phyloP scores from a whole-genome alignment of 2,797 vertebrate genomes.

The Leuciscus waleckii region DNA sequence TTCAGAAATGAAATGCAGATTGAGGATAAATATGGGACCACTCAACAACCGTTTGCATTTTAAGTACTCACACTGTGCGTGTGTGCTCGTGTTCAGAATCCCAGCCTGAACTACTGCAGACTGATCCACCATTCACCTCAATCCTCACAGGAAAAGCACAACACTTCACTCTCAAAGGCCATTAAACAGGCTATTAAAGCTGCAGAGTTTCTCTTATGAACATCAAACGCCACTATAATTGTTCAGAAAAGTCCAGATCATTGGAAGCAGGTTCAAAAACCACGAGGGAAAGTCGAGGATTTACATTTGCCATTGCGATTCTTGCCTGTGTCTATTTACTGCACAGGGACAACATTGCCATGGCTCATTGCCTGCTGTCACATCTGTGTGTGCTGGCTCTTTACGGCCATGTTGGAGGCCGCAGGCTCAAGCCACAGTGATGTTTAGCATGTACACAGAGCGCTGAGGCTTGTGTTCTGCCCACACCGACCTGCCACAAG shows the following conservation, averaged over 20 bases:
- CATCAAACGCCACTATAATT: constrained; percentile 31
- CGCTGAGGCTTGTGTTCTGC: constrained; percentile 25
- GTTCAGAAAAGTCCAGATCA: constrained; percentile 38
- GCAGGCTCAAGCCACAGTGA: constrained; percentile 37
- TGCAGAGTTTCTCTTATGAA: background rate
- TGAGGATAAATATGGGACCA: constrained; percentile 62
- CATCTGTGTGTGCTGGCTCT: constrained; percentile 19
- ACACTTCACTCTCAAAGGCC: background rate
- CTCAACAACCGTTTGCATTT: constrained; percentile 45
- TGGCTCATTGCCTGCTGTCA: constrained; percentile 33
- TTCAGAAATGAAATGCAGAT: constrained; percentile 73
- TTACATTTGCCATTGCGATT: constrained; percentile 14
- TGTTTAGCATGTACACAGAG: constrained; percentile 37
- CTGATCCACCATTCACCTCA: background rate
- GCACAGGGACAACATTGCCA: constrained; percentile 19
- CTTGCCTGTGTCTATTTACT: constrained; percentile 17
- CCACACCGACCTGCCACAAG: constrained; percentile 37
- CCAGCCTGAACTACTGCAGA: background rate
- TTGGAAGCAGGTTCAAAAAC: constrained; percentile 52
- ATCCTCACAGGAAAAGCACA: background rate
- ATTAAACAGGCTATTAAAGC: constrained; percentile 43
- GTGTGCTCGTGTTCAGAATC: constrained; percentile 38
- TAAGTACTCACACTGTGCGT: constrained; percentile 48
- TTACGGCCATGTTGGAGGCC: constrained; percentile 19
- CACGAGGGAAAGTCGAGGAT: constrained; percentile 31